Percentiles rank a stretch among this genome's conserved stretches.
These are phyloP conservation scores for Myxocyprinus asiaticus DNA, from an alignment of 2,113 vertebrate species.

Conservation along the genomic window DNA sequence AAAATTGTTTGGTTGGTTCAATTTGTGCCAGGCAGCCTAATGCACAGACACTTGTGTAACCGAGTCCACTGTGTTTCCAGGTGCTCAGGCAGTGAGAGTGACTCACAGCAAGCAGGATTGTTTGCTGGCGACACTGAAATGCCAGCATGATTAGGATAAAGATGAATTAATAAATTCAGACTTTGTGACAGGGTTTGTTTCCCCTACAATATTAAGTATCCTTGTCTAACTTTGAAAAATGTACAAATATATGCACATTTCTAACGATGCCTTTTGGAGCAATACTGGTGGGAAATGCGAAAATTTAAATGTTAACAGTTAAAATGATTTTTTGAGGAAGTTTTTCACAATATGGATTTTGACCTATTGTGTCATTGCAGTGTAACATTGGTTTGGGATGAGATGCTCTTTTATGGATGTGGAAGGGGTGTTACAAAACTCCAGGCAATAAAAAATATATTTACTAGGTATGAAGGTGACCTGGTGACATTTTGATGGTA, in stretches of 20 bases:
- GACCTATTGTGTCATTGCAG: neutral
- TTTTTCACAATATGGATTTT: neutral
- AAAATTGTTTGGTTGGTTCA: neutral
- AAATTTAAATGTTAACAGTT: no score
- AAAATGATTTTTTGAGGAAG: neutral
- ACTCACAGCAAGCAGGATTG: constrained; percentile 10
- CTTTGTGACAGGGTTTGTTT: neutral
- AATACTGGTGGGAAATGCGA: neutral
- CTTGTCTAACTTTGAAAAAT: neutral
- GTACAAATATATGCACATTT: neutral
- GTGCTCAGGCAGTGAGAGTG: neutral
- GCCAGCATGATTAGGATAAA: neutral
- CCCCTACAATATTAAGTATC: neutral
- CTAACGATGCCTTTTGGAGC: neutral
- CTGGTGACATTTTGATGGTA: neutral
- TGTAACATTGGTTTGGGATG: neutral
- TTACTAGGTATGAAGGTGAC: neutral
- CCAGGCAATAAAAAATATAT: neutral
- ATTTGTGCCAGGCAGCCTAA: constrained; percentile 3
- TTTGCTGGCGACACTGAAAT: neutral
- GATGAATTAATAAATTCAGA: constrained; percentile 4
- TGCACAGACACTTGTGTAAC: neutral
- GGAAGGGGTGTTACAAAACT: neutral
- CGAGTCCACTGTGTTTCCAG: neutral
- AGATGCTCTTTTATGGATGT: neutral